Percentiles rank a stretch among this genome's conserved stretches.
phyloP scores from a whole-genome alignment of 2,113 vertebrate genomes.

The Myotis davidii region DNA sequence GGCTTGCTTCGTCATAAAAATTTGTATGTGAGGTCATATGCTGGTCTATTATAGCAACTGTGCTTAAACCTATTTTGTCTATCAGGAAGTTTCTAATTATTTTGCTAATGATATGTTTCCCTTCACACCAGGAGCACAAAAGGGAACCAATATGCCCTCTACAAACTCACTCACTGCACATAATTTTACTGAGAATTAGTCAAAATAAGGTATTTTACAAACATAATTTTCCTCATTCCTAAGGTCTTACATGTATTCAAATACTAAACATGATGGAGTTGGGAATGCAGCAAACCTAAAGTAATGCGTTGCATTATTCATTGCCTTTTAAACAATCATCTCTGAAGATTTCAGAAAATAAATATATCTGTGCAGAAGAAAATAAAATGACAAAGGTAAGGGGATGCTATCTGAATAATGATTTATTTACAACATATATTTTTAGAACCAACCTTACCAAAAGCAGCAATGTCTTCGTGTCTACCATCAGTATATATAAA shows the following conservation, averaged over 20 bases:
- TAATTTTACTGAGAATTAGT: neutral
- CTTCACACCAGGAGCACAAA: neutral
- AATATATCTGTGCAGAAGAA: neutral
- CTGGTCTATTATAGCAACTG: neutral
- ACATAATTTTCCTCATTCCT: neutral
- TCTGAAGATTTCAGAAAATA: neutral
- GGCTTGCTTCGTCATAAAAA: neutral
- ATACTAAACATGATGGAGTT: neutral
- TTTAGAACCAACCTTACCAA: neutral
- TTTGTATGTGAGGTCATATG: neutral
- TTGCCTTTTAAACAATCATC: neutral
- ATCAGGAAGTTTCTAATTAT: neutral
- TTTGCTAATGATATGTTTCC: neutral
- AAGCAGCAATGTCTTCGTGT: neutral
- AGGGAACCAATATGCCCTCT: neutral
- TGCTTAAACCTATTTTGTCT: neutral
- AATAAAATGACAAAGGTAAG: neutral
- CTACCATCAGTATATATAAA: neutral
- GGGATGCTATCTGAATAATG: neutral
- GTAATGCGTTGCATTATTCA: neutral
- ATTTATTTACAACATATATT: no score
- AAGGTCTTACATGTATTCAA: neutral
- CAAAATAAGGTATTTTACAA: neutral
- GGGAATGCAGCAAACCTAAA: neutral
- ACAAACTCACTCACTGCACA: neutral